Base-by-base conservation (phyloP, 2,797 vertebrate genomes). In the Chelon auratus region DNA sequence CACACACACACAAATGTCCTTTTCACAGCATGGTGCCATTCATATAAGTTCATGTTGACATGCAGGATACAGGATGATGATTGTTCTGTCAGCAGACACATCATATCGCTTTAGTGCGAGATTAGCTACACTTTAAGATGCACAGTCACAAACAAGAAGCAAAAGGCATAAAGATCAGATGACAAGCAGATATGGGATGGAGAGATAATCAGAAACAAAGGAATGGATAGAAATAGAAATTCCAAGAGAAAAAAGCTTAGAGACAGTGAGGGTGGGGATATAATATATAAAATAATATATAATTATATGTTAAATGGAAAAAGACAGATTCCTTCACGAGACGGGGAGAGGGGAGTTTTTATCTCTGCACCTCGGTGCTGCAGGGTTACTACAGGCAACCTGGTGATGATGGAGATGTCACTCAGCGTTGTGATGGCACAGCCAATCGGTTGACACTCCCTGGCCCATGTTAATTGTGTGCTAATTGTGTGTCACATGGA, bases 401-500 rank as follows among this genome's bases (percentile, higher is more conserved):
- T 52, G 40, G 62, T 3, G 57, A 69, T 68, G 86, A 93, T 88
- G 87, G 77, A 93, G 91, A 93, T 87, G 87, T 93, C 90, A 92
- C 62, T 89, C 87, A 69, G 77, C 2, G 4, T 15, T 33, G 62
- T 70, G 84, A 86, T 48, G 76, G 84, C 89, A 82, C 76, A 78
- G 75, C 91, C 83, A 92, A 94, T 93, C 83, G 77, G 85, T 91
- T 92, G 89, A 91, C 92, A 82, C 83, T 67, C 43, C 9, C 51
- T 81, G 81, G 82, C 85, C 84, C 81, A 56, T 77, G 81, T 64
- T 93, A 93, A 94, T 93, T 72, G 73, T 64, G 56, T 47, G 74
- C 88, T 93, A 93, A 92, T 90, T 83, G 75, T 65, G 81, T 83
- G 83, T 89, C 84, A 86, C 69, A 79, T 86, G 84, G 45, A 80